phyloP scores from a whole-genome alignment of 2,113 vertebrate species.

The Tautogolabrus adspersus region DNA sequence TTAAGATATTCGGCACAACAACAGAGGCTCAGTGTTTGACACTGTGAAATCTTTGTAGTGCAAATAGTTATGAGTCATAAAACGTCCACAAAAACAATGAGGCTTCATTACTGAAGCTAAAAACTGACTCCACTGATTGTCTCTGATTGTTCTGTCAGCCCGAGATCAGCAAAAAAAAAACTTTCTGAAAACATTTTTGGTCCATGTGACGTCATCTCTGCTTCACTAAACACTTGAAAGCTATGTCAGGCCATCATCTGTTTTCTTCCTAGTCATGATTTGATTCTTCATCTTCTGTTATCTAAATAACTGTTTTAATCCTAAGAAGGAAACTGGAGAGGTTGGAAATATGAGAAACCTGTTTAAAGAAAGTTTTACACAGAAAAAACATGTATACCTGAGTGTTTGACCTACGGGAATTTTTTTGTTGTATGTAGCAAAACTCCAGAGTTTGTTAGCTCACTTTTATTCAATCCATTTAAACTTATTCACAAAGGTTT shows the following conservation, averaged over 20 bases:
- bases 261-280: slow-evolving; percentile 6
- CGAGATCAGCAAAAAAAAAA: background rate
- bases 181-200: background rate
- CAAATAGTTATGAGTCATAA: slow-evolving; percentile 18
- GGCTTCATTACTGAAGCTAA: slow-evolving; percentile 20
- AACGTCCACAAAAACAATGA: slow-evolving; percentile 4
- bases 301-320: too few relatives aligned
- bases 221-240: background rate
- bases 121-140: slow-evolving; percentile 18
- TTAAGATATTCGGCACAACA: background rate
- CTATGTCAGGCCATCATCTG: background rate
- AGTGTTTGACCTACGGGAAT: background rate
- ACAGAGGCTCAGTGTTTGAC: background rate
- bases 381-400: background rate
- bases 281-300: background rate
- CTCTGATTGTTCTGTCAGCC: background rate
- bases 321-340: background rate
- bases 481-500: background rate
- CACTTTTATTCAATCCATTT: too few relatives aligned
- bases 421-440: background rate
- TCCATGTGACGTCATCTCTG: background rate
- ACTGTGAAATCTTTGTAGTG: slow-evolving; percentile 4
- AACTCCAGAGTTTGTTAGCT: background rate
- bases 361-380: too few relatives aligned
- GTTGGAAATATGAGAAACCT: background rate